Conservation (phyloP, 2,113 vertebrate genomes). For the Bucco capensis region DNA sequence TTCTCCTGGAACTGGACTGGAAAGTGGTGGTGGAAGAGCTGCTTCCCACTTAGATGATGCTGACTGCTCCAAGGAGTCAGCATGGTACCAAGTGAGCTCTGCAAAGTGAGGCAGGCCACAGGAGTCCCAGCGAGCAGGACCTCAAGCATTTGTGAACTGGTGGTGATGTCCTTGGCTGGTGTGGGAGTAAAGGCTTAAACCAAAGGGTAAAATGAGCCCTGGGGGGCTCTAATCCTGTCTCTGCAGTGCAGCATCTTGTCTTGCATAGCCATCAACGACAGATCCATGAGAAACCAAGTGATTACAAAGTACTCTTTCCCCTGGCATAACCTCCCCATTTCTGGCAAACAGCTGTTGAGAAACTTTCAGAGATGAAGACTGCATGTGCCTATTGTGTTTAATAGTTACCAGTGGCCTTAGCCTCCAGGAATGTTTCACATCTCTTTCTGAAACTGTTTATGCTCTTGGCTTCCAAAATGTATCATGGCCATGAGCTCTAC, state of each 20-base stretch:
- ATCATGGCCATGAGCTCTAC: background rate
- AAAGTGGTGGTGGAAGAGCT: background rate
- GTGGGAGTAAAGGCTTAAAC: background rate
- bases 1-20: background rate
- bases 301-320: background rate
- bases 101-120: background rate
- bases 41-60: background rate
- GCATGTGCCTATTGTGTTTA: background rate
- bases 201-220: background rate
- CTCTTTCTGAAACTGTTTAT: background rate
- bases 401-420: background rate
- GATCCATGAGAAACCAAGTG: accelerated
- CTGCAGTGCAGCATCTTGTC: background rate
- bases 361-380: background rate
- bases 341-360: background rate
- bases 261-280: accelerated
- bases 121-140: background rate
- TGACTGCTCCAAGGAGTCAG: accelerated
- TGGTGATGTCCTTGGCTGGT: background rate
- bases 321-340: background rate
- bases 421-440: background rate
- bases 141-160: background rate
- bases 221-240: background rate
- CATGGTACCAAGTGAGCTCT: background rate
- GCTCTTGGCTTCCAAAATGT: background rate